Percentiles rank a stretch among this genome's conserved stretches.
phyloP scores from a whole-genome alignment of 2,113 vertebrate species.

The Bubo blakistoni region DNA sequence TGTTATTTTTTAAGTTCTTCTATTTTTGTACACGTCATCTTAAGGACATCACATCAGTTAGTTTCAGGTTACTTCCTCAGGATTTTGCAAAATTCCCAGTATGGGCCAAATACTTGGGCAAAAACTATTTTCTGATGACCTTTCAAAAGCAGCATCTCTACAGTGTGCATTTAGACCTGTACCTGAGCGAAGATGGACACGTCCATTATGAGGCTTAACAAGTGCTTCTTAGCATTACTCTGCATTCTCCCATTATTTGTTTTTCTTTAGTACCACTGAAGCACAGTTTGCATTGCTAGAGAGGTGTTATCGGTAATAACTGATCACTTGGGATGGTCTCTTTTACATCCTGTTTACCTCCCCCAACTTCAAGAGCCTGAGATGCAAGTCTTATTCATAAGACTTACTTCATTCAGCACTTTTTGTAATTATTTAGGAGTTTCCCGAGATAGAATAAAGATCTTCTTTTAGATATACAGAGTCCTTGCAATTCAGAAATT shows the following conservation, averaged over 20 bases:
- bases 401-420: not conserved
- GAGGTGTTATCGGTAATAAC: not conserved
- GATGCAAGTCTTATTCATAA: not conserved
- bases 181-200: not conserved
- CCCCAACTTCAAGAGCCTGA: not conserved
- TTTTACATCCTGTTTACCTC: not conserved
- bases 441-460: not conserved
- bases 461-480: not conserved
- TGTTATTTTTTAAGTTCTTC: not conserved
- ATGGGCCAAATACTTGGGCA: not conserved
- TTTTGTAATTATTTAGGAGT: not conserved
- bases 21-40: not conserved
- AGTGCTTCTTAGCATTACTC: not conserved
- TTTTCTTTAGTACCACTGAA: not conserved
- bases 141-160: not conserved
- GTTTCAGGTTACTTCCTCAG: not conserved
- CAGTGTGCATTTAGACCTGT: not conserved
- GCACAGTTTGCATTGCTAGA: not conserved
- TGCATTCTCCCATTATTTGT: not conserved
- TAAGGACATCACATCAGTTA: accelerated
- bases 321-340: not conserved
- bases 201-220: not conserved
- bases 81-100: not conserved
- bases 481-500: not conserved
- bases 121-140: not conserved